phyloP scores from a whole-genome alignment of 2,113 vertebrate genomes.

The Micronycteris hirsuta region DNA sequence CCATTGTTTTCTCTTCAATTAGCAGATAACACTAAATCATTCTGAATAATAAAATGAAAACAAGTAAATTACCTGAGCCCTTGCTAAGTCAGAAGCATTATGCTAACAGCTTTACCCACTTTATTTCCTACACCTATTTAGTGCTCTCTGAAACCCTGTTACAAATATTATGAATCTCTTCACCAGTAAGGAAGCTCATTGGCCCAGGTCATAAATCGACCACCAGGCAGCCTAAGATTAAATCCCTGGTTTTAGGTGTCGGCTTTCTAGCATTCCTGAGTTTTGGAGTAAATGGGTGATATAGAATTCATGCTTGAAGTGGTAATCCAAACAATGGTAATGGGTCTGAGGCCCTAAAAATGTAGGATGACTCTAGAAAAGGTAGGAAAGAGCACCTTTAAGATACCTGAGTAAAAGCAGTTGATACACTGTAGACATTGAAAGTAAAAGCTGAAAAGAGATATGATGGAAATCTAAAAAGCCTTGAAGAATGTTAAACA shows the following conservation, averaged over 20 bases:
- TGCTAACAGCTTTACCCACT: not conserved
- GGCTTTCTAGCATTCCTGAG: not conserved
- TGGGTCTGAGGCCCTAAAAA: not conserved
- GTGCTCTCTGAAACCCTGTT: not conserved
- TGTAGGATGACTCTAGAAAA: not conserved
- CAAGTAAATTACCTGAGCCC: not conserved
- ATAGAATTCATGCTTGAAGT: not conserved
- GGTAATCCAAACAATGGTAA: not conserved
- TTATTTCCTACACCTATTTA: not conserved
- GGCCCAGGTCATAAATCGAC: not conserved
- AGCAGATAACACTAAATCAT: not conserved
- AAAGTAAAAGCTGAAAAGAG: not conserved
- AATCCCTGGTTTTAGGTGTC: not conserved
- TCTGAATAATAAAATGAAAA: constrained; percentile 28
- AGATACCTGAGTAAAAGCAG: not conserved
- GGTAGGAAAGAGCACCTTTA: not conserved
- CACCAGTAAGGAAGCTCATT: not conserved
- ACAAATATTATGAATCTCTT: not conserved
- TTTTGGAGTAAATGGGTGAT: not conserved
- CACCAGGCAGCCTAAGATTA: not conserved
- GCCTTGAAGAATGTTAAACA: not conserved
- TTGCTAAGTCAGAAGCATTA: not conserved
- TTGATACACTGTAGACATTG: not conserved
- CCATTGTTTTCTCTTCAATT: not conserved
- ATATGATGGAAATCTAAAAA: not conserved